These are phyloP conservation scores for Cliona cf. orientalis DNA, from an alignment of 37 sponge, comb jelly and placozoan species.

Conservation along the genomic window DNA sequence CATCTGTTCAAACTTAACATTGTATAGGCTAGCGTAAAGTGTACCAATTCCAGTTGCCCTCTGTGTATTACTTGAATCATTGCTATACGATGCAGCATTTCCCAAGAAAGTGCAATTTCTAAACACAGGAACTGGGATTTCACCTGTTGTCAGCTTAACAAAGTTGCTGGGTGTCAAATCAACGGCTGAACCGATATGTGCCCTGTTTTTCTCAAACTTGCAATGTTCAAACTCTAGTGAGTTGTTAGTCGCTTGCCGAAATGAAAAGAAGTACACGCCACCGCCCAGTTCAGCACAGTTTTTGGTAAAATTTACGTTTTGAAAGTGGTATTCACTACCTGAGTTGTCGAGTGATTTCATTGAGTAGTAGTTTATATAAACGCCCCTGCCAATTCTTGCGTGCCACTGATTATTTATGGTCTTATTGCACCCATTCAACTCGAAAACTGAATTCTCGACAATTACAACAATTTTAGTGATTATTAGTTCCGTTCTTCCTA, in stretches of 20 bases:
- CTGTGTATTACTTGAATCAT: background rate
- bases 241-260: too few relatives aligned
- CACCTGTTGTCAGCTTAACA: background rate
- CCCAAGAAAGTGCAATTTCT: slow-evolving; percentile 3
- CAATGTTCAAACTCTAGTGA: slow-evolving; percentile 26
- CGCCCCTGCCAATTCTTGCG: background rate
- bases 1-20: slow-evolving; percentile 12
- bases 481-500: background rate
- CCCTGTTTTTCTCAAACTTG: slow-evolving; percentile 18
- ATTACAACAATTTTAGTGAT: background rate
- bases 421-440: slow-evolving; percentile 2
- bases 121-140: background rate
- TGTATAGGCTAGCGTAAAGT: slow-evolving; percentile 24
- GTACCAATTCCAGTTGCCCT: background rate
- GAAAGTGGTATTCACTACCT: too few relatives aligned
- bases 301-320: too few relatives aligned
- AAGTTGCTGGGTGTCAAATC: slow-evolving; percentile 31
- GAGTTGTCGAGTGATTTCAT: too few relatives aligned
- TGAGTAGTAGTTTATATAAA: background rate
- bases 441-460: slow-evolving; percentile 6
- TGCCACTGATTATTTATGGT: too few relatives aligned
- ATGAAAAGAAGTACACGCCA: too few relatives aligned
- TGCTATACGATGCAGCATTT: background rate
- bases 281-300: too few relatives aligned
- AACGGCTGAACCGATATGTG: slow-evolving; percentile 28